Evolutionary conservation across 1,140 invertebrate species (phyloP).

Genomic region (Drosophila nasuta): DNA sequence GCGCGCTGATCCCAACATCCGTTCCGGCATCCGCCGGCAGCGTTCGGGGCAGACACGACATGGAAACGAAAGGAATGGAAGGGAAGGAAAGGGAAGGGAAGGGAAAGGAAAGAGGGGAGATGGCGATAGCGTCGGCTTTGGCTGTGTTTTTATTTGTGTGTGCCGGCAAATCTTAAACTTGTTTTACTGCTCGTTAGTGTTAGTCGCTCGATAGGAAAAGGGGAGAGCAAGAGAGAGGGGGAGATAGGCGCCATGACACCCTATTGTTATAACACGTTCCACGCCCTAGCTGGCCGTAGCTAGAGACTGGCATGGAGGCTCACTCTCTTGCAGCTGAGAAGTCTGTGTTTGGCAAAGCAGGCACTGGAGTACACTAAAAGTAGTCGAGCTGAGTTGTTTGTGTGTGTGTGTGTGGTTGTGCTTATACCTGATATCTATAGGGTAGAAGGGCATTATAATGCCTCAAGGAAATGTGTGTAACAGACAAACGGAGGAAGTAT

Average conservation of each 20-base stretch:
- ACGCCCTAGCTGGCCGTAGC: conserved; percentile 49
- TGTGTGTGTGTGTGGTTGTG: conserved; percentile 6
- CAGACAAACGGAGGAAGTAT: too few species aligned
- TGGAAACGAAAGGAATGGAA: background rate
- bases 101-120: background rate
- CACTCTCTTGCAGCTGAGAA: conserved; percentile 9
- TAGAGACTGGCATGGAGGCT: conserved; percentile 35
- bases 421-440: too few species aligned
- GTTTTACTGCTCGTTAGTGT: conserved; percentile 83
- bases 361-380: conserved; percentile 64
- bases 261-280: conserved; percentile 81
- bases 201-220: conserved; percentile 61
- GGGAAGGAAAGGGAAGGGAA: too few species aligned
- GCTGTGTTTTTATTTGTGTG: conserved; percentile 78
- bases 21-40: conserved; percentile 48
- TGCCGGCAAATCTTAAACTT: conserved; percentile 80
- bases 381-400: conserved; percentile 38
- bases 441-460: too few species aligned
- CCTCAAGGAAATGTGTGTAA: too few species aligned
- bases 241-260: conserved; percentile 54
- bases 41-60: conserved; percentile 17
- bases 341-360: conserved; percentile 74
- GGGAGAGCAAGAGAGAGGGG: background rate
- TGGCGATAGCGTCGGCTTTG: conserved; percentile 21
- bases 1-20: conserved; percentile 73